Conservation (phyloP, 2,113 vertebrate genomes). For the Vulpes vulpes region DNA sequence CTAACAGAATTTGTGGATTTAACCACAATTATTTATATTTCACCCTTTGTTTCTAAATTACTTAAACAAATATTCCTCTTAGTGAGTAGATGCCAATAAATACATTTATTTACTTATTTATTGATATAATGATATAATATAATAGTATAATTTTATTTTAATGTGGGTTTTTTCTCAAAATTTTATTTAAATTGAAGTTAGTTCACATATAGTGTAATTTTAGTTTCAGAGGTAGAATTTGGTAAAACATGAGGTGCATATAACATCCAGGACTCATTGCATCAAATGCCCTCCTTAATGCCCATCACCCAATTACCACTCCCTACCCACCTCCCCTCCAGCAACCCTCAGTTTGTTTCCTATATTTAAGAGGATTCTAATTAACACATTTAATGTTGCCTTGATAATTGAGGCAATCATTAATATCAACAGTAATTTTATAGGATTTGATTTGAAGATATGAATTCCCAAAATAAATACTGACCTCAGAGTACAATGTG, state of each 20-base stretch:
- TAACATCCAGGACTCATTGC: background rate
- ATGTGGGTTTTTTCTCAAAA: background rate
- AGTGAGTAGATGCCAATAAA: background rate
- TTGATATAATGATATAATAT: background rate
- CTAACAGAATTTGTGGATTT: conserved; percentile 35
- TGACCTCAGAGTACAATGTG: background rate
- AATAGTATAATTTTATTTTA: background rate
- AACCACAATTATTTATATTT: conserved; percentile 9
- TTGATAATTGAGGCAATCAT: no score
- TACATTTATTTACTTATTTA: background rate
- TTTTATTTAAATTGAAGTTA: background rate
- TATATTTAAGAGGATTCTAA: background rate
- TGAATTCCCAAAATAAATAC: no score
- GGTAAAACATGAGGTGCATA: background rate
- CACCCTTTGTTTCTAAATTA: background rate
- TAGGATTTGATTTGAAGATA: no score
- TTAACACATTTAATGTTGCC: no score
- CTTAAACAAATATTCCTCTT: background rate
- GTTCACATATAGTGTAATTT: background rate
- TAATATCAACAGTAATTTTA: no score
- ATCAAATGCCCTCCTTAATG: background rate
- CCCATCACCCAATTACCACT: background rate
- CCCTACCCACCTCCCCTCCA: background rate
- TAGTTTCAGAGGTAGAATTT: background rate
- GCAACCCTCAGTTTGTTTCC: background rate